Evolutionary conservation across 2,797 vertebrate genomes (phyloP).

Genomic region (Mormyrus hasselquistii): DNA sequence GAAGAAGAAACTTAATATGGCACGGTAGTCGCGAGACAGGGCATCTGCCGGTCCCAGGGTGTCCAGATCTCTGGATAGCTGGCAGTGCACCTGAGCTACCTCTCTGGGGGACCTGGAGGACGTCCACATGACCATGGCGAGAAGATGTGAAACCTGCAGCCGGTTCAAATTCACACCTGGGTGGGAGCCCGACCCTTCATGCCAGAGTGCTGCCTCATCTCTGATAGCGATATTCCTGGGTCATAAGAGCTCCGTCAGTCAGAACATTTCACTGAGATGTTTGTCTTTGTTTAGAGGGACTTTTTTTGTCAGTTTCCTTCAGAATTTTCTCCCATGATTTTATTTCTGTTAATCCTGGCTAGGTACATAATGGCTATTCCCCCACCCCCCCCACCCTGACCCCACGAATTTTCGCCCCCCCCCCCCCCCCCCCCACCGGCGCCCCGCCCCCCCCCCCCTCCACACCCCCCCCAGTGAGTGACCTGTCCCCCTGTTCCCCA

Average conservation of each 20-base stretch:
- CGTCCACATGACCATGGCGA: not conserved
- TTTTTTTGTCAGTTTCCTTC: not conserved
- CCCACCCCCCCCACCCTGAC: not conserved
- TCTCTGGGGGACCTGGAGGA: not conserved
- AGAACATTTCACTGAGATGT: not conserved
- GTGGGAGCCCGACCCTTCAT: not conserved
- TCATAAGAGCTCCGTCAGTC: not conserved
- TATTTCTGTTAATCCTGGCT: not conserved
- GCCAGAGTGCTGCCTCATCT: not conserved
- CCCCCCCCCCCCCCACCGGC: too few relatives aligned
- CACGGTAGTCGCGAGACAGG: not conserved
- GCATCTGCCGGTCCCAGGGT: not conserved
- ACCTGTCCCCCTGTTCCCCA: constrained; percentile 21
- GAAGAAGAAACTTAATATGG: not conserved
- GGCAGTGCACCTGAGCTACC: not conserved
- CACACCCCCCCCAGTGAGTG: not conserved
- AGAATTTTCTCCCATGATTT: not conserved
- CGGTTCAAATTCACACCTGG: not conserved
- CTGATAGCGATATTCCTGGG: not conserved
- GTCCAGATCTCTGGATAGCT: not conserved
- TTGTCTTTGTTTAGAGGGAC: not conserved
- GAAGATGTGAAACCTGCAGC: not conserved
- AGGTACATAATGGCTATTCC: not conserved
- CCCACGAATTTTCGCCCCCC: too few relatives aligned
- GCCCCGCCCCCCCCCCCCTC: too few relatives aligned